These are phyloP conservation scores for Calliphora vicina DNA, from an alignment of 1,140 invertebrate genomes.

Conservation along the genomic window DNA sequence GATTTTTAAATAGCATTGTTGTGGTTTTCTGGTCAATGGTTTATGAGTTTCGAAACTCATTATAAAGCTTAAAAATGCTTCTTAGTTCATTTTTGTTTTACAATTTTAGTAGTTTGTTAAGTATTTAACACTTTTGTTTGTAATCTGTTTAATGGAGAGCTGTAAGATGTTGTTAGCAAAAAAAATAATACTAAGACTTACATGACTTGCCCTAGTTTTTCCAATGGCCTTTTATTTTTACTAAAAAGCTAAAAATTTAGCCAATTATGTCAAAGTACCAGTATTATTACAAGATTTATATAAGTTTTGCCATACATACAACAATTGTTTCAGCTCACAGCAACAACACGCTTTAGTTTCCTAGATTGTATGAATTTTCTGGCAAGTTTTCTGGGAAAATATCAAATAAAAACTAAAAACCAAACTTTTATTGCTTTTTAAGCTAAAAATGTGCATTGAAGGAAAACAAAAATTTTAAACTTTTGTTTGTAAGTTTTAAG, in stretches of 20 bases:
- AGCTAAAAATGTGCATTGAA: slow-evolving; percentile 9
- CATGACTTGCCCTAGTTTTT: background rate
- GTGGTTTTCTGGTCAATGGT: background rate
- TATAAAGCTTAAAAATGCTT: background rate
- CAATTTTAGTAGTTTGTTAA: background rate
- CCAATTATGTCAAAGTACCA: slow-evolving; percentile 12
- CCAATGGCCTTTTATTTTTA: background rate
- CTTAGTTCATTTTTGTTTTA: background rate
- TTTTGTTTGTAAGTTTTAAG: background rate
- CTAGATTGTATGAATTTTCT: background rate
- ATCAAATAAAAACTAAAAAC: background rate
- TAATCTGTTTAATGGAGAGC: background rate
- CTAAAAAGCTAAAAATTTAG: background rate
- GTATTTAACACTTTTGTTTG: background rate
- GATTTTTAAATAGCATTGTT: background rate
- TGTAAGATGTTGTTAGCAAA: background rate
- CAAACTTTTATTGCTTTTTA: slow-evolving; percentile 17
- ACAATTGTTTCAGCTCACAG: background rate
- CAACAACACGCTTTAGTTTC: background rate
- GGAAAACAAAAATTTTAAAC: background rate
- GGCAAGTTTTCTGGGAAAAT: background rate
- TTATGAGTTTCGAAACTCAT: background rate
- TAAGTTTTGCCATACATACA: background rate
- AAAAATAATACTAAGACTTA: background rate
- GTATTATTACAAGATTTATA: slow-evolving; percentile 14